Conservation (phyloP, 2,113 vertebrate species). For the Danionella cerebrum region DNA sequence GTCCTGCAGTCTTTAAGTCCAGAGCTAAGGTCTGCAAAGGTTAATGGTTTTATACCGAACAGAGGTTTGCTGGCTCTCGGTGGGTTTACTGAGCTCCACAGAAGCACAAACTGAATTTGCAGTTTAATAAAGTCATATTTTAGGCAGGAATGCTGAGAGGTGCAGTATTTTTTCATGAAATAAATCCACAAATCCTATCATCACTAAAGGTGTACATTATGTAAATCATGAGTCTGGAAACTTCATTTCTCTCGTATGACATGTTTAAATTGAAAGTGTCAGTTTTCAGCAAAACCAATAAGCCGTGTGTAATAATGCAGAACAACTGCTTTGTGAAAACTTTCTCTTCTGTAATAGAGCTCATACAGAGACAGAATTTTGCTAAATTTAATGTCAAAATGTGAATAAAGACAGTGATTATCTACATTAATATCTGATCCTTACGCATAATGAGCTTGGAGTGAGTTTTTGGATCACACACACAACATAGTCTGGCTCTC, state of each 20-base stretch:
- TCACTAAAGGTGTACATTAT: constrained; percentile 9
- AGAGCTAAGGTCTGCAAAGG: constrained; percentile 41
- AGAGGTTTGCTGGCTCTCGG: constrained; percentile 39
- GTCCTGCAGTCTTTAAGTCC: constrained; percentile 1
- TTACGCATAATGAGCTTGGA: not conserved
- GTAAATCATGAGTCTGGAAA: constrained; percentile 12
- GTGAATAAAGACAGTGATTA: too few species aligned
- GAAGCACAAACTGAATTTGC: constrained; percentile 45
- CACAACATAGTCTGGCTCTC: not conserved
- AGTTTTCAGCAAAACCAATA: not conserved
- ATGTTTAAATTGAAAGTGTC: constrained; percentile 17
- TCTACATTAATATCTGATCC: not conserved
- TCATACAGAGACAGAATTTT: too few species aligned
- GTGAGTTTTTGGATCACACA: not conserved
- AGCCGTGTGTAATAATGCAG: not conserved
- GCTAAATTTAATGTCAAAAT: too few species aligned
- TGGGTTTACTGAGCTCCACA: constrained; percentile 37
- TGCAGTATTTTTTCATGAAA: constrained; percentile 32
- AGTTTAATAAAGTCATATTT: constrained; percentile 40
- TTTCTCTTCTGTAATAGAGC: not conserved
- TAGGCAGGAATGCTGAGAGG: constrained; percentile 32
- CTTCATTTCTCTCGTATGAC: constrained; percentile 21
- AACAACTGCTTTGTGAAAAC: not conserved
- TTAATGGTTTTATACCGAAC: constrained; percentile 47
- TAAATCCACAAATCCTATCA: constrained; percentile 23